These are phyloP conservation scores for Heteronetta atricapilla DNA, from an alignment of 2,113 vertebrate species.

Conservation along the genomic window DNA sequence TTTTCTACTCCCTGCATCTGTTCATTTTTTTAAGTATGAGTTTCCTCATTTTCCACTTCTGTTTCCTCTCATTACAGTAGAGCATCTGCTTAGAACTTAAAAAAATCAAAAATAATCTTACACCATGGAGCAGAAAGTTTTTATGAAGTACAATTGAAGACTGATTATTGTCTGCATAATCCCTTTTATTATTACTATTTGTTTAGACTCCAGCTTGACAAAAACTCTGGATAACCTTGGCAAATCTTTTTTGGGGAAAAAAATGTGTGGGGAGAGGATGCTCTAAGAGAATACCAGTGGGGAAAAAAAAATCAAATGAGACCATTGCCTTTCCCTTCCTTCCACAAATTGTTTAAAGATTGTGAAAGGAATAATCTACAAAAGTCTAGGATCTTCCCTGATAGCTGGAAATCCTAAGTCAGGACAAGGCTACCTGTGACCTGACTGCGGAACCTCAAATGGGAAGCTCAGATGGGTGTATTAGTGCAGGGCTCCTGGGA, in stretches of 20 bases:
- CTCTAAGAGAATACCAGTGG: background rate
- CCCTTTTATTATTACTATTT: background rate
- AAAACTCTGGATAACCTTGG: background rate
- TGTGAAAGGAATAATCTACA: background rate
- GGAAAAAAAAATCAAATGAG: background rate
- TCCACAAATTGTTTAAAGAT: background rate
- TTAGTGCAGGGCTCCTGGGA: background rate
- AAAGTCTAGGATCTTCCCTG: background rate
- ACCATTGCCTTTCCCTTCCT: background rate
- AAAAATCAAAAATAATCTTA: slow-evolving; percentile 40
- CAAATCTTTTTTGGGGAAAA: background rate
- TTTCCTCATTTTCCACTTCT: slow-evolving; percentile 55
- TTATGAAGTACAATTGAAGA: background rate
- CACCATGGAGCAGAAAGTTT: slow-evolving; percentile 8
- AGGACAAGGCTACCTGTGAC: background rate
- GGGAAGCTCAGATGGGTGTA: rapidly evolving
- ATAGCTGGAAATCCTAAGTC: background rate
- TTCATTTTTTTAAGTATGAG: slow-evolving; percentile 71
- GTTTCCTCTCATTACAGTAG: slow-evolving; percentile 65
- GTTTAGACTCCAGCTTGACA: background rate
- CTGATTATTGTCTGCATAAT: background rate
- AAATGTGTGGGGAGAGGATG: rapidly evolving
- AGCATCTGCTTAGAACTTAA: slow-evolving; percentile 69
- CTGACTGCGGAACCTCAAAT: rapidly evolving
- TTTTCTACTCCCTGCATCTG: slow-evolving; percentile 73